phyloP scores from a whole-genome alignment of 2,888 invertebrate species.

The Agrochola macilenta region DNA sequence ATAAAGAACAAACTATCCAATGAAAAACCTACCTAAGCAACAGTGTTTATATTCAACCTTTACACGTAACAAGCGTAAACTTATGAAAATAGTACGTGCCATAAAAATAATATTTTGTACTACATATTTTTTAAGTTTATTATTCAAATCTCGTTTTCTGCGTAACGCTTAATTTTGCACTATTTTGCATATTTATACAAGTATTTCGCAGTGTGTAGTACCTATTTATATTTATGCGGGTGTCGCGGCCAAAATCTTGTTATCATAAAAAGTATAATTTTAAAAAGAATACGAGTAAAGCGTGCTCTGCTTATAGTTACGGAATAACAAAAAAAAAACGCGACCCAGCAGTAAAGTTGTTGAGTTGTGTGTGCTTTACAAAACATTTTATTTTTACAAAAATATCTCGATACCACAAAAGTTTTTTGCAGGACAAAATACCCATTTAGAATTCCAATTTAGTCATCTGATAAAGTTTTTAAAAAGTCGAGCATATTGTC shows the following conservation, averaged over 20 bases:
- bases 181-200: conserved; percentile 48
- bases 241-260: conserved; percentile 37
- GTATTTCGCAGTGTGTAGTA: conserved; percentile 36
- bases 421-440: background rate
- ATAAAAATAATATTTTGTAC: conserved; percentile 20
- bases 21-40: background rate
- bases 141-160: conserved; percentile 38
- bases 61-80: conserved; percentile 14
- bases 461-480: background rate
- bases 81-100: conserved; percentile 3
- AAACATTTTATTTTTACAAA: conserved; percentile 23
- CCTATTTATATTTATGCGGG: conserved; percentile 49
- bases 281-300: conserved; percentile 33
- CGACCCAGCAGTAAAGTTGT: conserved; percentile 23
- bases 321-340: conserved; percentile 30
- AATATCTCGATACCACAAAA: background rate
- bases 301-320: conserved; percentile 39
- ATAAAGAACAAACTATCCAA: background rate
- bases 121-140: conserved; percentile 16
- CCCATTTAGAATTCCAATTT: background rate
- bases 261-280: conserved; percentile 37
- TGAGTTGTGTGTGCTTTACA: conserved; percentile 28
- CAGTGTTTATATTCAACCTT: conserved; percentile 10
- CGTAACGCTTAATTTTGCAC: conserved; percentile 41
- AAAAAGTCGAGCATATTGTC: background rate